Conservation (phyloP, 2,888 invertebrate genomes). For the Troides aeacus region DNA sequence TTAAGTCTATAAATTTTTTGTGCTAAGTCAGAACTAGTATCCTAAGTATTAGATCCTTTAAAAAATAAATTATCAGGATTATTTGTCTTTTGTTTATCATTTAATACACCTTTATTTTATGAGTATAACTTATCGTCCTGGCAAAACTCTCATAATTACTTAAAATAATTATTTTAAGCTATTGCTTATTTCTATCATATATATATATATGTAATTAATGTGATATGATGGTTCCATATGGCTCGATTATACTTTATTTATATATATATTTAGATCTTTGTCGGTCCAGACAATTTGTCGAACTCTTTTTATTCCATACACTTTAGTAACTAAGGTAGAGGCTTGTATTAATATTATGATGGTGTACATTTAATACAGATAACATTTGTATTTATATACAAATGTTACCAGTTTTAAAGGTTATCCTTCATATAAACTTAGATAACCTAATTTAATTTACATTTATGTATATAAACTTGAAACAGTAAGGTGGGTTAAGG, state of each 20-base stretch:
- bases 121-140: too few relatives aligned
- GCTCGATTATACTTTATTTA: neutral
- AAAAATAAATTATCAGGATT: too few relatives aligned
- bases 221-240: too few relatives aligned
- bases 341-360: neutral
- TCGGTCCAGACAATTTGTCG: neutral
- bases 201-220: too few relatives aligned
- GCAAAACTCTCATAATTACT: too few relatives aligned
- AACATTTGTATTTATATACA: neutral
- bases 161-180: too few relatives aligned
- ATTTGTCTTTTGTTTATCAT: too few relatives aligned
- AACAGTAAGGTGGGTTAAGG: slow-evolving; percentile 27
- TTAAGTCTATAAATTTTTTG: too few relatives aligned
- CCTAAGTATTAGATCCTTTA: too few relatives aligned
- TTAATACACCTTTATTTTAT: too few relatives aligned
- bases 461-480: slow-evolving; percentile 19
- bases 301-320: neutral
- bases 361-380: neutral
- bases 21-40: too few relatives aligned
- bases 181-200: too few relatives aligned
- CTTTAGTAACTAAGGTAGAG: neutral
- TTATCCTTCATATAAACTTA: slow-evolving; percentile 12
- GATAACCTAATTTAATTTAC: slow-evolving; percentile 11
- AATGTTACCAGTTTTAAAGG: slow-evolving; percentile 13
- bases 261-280: neutral